A percentile compares a stretch with the other conserved stretches of the same genome.
These are phyloP conservation scores for Phaethon lepturus DNA, from an alignment of 2,113 vertebrate genomes.

Conservation along the genomic window DNA sequence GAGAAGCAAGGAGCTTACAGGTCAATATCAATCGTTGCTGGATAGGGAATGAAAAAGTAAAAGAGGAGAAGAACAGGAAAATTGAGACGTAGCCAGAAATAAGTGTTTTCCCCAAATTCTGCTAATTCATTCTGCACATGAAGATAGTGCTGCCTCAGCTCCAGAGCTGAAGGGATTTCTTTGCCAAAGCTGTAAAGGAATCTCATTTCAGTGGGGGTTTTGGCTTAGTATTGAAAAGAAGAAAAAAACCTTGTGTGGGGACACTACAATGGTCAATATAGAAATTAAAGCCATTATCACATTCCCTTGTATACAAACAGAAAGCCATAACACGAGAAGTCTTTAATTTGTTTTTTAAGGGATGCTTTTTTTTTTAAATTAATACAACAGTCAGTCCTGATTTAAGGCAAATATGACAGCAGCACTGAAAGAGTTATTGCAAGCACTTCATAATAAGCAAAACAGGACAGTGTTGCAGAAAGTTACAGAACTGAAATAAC, in stretches of 20 bases:
- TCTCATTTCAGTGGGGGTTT: neutral
- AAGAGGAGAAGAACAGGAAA: neutral
- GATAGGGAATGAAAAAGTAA: neutral
- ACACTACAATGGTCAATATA: neutral
- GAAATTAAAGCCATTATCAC: neutral
- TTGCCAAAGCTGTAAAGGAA: slow-evolving; percentile 3
- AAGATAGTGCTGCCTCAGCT: neutral
- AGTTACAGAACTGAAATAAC: slow-evolving; percentile 61
- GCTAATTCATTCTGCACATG: neutral
- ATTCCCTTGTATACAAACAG: neutral
- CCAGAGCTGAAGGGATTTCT: neutral
- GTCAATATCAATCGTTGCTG: neutral
- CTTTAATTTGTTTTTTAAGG: neutral
- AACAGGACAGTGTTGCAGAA: slow-evolving; percentile 17
- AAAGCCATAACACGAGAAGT: neutral
- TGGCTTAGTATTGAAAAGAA: neutral
- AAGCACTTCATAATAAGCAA: slow-evolving; percentile 14
- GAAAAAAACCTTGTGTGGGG: neutral
- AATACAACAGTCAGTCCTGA: neutral
- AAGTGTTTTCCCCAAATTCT: neutral
- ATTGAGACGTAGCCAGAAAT: neutral
- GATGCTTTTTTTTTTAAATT: neutral
- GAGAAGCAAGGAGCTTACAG: neutral
- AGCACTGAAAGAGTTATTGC: slow-evolving; percentile 42
- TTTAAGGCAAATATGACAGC: neutral